phyloP scores from a whole-genome alignment of 2,888 invertebrate species.

The Eupelmus urozonus region DNA sequence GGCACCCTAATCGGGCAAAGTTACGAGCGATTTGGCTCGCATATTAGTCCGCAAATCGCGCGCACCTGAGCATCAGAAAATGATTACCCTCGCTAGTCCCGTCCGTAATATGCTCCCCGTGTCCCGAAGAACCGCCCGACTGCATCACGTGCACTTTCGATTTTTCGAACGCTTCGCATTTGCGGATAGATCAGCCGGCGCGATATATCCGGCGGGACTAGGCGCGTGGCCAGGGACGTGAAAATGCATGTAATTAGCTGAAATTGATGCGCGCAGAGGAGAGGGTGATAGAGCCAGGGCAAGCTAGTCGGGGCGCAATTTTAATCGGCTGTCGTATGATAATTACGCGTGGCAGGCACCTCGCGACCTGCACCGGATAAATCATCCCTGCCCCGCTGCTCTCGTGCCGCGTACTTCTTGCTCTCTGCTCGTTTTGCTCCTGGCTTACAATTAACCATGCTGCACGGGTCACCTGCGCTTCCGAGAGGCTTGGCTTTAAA shows the following conservation, averaged over 20 bases:
- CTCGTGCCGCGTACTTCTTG: background rate
- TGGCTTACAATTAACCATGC: background rate
- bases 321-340: constrained; percentile 77
- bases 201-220: constrained; percentile 62
- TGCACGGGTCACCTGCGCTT: too few species aligned
- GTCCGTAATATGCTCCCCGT: background rate
- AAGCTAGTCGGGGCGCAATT: constrained; percentile 72
- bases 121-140: background rate
- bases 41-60: background rate
- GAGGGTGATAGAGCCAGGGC: constrained; percentile 44
- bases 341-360: constrained; percentile 73
- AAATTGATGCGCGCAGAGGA: constrained; percentile 72
- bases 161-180: constrained; percentile 24
- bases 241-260: constrained; percentile 76
- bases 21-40: constrained; percentile 31
- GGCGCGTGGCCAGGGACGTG: constrained; percentile 66
- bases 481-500: too few species aligned
- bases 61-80: constrained; percentile 31
- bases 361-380: constrained; percentile 73
- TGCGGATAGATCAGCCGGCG: constrained; percentile 54
- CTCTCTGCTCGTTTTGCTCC: background rate
- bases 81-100: constrained; percentile 14
- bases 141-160: constrained; percentile 3
- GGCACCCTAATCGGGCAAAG: constrained; percentile 15
- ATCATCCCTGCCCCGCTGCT: constrained; percentile 66